phyloP scores from a whole-genome alignment of 2,888 invertebrate species.

The Lordiphosa fenestrarum region DNA sequence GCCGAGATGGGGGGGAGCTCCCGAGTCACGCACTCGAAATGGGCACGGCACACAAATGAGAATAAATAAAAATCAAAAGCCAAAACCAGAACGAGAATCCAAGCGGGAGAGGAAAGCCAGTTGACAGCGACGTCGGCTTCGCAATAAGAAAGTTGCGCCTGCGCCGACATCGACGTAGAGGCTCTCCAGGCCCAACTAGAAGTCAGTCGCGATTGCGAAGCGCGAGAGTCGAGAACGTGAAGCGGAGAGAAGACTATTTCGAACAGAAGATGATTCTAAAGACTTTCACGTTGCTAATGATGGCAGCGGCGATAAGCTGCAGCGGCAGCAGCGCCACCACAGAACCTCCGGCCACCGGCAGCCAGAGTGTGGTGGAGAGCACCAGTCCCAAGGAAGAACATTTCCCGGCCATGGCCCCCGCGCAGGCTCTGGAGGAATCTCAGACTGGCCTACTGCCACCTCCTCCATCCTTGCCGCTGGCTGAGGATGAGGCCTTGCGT shows the following conservation, averaged over 20 bases:
- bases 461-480: conserved; percentile 19
- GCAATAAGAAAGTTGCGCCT: conserved; percentile 70
- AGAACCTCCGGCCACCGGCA: conserved; percentile 1
- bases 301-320: conserved; percentile 21
- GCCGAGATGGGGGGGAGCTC: conserved; percentile 29
- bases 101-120: conserved; percentile 54
- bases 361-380: conserved; percentile 2
- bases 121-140: conserved; percentile 27
- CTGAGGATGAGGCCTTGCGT: conserved; percentile 39
- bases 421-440: conserved; percentile 27
- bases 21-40: conserved; percentile 72
- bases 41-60: conserved; percentile 60
- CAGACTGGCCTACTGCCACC: conserved; percentile 38
- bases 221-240: conserved; percentile 65
- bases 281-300: conserved; percentile 42
- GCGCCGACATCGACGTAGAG: conserved; percentile 41
- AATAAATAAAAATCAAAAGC: conserved; percentile 39
- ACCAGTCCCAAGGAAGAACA: conserved; percentile 39
- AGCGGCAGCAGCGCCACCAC: conserved; percentile 9
- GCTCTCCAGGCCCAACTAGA: conserved; percentile 31
- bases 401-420: conserved; percentile 45
- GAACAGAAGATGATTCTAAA: conserved; percentile 39
- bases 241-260: conserved; percentile 15
- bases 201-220: conserved; percentile 69
- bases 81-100: conserved; percentile 52